Conservation (phyloP, 2,797 vertebrate species). For the Cheirogaleus major region DNA sequence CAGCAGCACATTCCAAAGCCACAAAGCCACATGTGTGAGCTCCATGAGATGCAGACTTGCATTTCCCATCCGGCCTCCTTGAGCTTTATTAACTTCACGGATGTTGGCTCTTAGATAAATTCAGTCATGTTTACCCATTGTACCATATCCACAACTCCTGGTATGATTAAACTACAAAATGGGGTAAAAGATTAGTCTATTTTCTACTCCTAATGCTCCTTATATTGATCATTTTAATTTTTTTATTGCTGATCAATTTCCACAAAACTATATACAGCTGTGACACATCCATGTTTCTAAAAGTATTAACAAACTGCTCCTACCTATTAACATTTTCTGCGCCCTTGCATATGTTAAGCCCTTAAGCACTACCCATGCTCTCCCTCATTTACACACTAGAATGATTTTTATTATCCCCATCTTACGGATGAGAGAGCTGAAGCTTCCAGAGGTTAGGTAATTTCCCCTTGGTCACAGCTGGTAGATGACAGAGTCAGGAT, state of each 20-base stretch:
- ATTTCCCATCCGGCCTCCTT: background rate
- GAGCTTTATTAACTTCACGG: background rate
- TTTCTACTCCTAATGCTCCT: background rate
- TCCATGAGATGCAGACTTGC: background rate
- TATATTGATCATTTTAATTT: background rate
- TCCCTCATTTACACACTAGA: too few relatives aligned
- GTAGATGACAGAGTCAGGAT: background rate
- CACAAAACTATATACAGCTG: background rate
- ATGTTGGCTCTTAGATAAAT: background rate
- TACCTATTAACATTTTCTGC: background rate
- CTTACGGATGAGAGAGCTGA: background rate
- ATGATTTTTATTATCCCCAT: background rate
- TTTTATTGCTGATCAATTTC: background rate
- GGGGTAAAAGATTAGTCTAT: background rate
- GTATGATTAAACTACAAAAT: background rate
- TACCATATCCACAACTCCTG: background rate
- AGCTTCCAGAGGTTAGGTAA: background rate
- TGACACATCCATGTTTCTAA: background rate
- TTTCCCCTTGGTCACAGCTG: background rate
- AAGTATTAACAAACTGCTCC: background rate
- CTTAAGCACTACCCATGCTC: fast-evolving
- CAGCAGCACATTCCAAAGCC: background rate
- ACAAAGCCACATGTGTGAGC: fast-evolving
- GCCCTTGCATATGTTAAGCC: background rate
- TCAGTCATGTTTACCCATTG: background rate